These are phyloP conservation scores for Melangyna quadrimaculata DNA, from an alignment of 2,888 invertebrate genomes.

Conservation along the genomic window DNA sequence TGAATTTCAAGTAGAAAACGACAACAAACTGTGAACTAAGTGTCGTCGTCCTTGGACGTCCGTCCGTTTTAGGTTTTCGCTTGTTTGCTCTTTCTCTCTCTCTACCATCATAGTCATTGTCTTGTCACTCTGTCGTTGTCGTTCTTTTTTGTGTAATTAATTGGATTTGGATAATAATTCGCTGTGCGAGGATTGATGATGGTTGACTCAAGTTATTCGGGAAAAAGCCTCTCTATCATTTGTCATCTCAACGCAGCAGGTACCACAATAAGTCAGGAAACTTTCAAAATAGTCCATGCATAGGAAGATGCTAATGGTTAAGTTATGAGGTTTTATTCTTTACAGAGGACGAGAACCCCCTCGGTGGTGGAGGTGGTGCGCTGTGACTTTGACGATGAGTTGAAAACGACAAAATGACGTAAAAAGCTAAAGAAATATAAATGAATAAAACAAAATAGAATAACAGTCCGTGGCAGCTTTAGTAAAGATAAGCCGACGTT, in stretches of 20 bases:
- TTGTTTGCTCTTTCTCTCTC: not conserved
- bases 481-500: slow-evolving; percentile 52
- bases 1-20: slow-evolving; percentile 65
- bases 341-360: not conserved
- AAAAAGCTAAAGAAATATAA: not conserved
- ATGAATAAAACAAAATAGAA: slow-evolving; percentile 19
- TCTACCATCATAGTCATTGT: not conserved
- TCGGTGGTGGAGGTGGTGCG: not conserved
- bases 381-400: slow-evolving; percentile 24
- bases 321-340: not conserved
- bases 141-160: slow-evolving; percentile 51
- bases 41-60: slow-evolving; percentile 37
- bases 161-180: slow-evolving; percentile 71
- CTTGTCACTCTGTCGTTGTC: slow-evolving; percentile 4
- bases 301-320: slow-evolving; percentile 37
- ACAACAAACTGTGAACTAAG: slow-evolving; percentile 56
- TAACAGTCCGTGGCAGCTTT: slow-evolving; percentile 39
- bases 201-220: slow-evolving; percentile 54
- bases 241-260: slow-evolving; percentile 70
- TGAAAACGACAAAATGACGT: slow-evolving; percentile 13
- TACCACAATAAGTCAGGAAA: slow-evolving; percentile 44
- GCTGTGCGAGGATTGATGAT: slow-evolving; percentile 68
- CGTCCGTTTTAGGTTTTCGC: not conserved
- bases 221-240: slow-evolving; percentile 60
- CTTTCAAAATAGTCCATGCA: not conserved